phyloP scores from a whole-genome alignment of 2,888 invertebrate species.

The Prosopocoilus inquinatus region DNA sequence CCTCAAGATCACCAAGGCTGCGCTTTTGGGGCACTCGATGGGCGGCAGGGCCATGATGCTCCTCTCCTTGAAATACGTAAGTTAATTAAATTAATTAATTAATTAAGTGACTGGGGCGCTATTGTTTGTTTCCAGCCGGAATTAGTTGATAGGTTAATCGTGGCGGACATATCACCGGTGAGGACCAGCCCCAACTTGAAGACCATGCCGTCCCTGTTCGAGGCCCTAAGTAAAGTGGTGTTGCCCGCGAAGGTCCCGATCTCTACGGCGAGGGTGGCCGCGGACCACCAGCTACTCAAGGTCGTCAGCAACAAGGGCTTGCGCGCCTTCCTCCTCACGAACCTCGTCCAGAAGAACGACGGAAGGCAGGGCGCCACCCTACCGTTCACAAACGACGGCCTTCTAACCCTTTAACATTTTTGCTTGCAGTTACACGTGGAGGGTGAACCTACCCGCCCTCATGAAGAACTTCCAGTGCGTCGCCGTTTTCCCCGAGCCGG shows the following conservation, averaged over 20 bases:
- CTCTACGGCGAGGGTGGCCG: conserved; percentile 66
- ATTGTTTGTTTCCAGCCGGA: conserved; percentile 56
- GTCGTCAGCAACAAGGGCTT: conserved; percentile 58
- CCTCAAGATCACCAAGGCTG: conserved; percentile 61
- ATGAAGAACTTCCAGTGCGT: conserved; percentile 66
- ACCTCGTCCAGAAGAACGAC: conserved; percentile 60
- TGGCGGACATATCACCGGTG: conserved; percentile 73
- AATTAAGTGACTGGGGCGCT: neutral
- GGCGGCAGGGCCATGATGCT: conserved; percentile 92
- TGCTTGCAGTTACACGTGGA: conserved; percentile 64
- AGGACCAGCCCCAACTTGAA: conserved; percentile 60
- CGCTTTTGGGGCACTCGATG: conserved; percentile 90
- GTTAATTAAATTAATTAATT: conserved; percentile 20
- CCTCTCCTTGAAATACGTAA: conserved; percentile 70
- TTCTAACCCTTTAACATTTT: neutral
- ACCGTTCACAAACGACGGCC: neutral
- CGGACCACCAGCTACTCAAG: conserved; percentile 63
- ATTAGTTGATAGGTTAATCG: conserved; percentile 63
- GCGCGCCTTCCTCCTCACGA: conserved; percentile 80
- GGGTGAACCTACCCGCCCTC: conserved; percentile 75
- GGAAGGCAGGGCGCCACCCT: conserved; percentile 54
- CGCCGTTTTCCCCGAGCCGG: conserved; percentile 61
- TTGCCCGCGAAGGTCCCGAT: conserved; percentile 63
- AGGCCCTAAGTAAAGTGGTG: conserved; percentile 62
- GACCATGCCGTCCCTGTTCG: conserved; percentile 64